Evolutionary conservation across 2,888 invertebrate genomes (phyloP), one percentile per base, ranked within the genome.

Genomic region (Pogonocherus hispidulus): DNA sequence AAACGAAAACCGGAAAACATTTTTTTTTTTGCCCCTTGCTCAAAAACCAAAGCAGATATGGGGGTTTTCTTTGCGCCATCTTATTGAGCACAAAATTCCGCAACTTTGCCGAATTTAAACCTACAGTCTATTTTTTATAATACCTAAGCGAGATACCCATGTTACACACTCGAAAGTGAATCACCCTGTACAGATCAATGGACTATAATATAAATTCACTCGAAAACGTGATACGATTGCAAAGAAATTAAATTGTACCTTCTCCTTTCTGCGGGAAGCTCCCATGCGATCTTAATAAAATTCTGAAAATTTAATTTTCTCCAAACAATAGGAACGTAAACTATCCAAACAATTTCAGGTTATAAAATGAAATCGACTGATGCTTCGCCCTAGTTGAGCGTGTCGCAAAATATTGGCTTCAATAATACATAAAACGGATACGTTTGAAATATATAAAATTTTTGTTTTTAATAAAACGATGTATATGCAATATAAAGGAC

Each of bases 281-380:
- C 14, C 6, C 41, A 41, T 14, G 14, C 16, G 14, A 14, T n/a
- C n/a, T 41, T 41, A 14, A 37, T 37, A 37, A 37, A 37, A 37
- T 11, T n/a, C 37, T 41, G 1, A n/a, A 41, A 41, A 41, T 41
- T 41, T 41, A 41, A 41, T 41, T 41, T 41, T 16, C 41, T 41
- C 41, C 14, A 16, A 5, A 5, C n/a, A 41, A n/a, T n/a, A 16
- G n/a, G 56, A 69, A 60, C 64, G 66, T 46, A 55, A 66, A 71
- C 65, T 68, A 66, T 62, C 63, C 55, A 55, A 68, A 66, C 67
- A 68, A 68, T 63, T 68, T 55, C 63, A 66, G 57, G 63, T 67
- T 44, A 60, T 60, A 46, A 44, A 66, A 70, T 64, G 66, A 62
- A 62, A 51, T 14, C 41, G 11, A 20, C 4, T 16, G 32, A 9